Evolutionary conservation across 2,797 vertebrate genomes (phyloP), one percentile per base, ranked within the genome.

Genomic region (Poecilia gillii): DNA sequence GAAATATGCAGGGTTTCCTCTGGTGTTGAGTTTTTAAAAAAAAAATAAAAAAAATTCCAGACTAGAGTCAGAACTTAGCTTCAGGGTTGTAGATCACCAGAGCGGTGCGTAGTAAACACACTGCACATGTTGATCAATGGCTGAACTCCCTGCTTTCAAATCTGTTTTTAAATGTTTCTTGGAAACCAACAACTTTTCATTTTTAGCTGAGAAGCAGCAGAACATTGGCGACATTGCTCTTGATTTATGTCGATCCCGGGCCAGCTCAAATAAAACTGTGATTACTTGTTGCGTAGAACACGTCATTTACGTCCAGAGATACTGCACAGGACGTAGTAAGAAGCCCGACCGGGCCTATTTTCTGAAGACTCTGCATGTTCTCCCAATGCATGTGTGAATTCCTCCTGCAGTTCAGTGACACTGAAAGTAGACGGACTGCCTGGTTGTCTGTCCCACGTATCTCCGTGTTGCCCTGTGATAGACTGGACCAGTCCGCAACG

Each of bases 1-100:
- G 8, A 83, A 77, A 83, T 68, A 64, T 73, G 51, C 62, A 78
- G 33, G 53, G 53, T 68, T 76, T 81, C 14, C 31, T 47, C 71
- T 45, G 16, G 7, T 8, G 3, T 14, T 80, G 18, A 46, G 16
- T 64, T 64, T 64, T 20, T 3, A 51, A 9, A 51, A 23, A 51
- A 51, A 6, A 47, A 46, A 0, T 4, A 20, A 20, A 18, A 6
- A 6, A 3, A 8, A 8, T 33, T 64, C 62, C 62, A 33, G 57
- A 62, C 57, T 18, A 16, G 6, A 36, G 62, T 64, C 33, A 36
- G 62, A 18, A 33, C 6, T 9, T 64, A 12, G 8, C 18, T 39
- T 49, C 70, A 36, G 68, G 39, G 16, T 47, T 25, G n/a, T 55
- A 6, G 12, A 4, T 18, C 59, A 64, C 33, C 16, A 20, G 72